Conservation (phyloP, 2,113 vertebrate genomes). For the Perca flavescens region DNA sequence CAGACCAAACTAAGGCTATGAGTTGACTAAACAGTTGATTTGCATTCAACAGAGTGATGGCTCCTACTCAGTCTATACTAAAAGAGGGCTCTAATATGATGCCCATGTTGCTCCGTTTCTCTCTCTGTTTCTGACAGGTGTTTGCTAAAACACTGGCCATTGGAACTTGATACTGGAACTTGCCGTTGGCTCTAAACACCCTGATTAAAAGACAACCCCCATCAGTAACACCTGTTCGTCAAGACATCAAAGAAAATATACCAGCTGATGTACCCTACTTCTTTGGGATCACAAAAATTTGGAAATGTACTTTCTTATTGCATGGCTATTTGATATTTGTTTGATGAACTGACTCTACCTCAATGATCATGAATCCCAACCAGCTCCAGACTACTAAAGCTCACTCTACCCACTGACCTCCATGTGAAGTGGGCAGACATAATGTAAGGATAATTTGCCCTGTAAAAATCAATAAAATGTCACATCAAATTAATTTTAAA, state of each 20-base stretch:
- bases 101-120: slow-evolving; percentile 8
- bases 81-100: background rate
- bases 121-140: background rate
- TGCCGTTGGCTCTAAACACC: background rate
- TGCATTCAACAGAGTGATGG: background rate
- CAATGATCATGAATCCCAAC: background rate
- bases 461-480: background rate
- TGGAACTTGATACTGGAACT: background rate
- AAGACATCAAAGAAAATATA: background rate
- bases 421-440: background rate
- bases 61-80: background rate
- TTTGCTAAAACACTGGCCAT: background rate
- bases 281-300: background rate
- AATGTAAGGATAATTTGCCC: background rate
- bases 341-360: background rate
- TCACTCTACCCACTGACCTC: background rate
- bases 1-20: background rate
- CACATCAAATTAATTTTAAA: background rate
- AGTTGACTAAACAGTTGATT: background rate
- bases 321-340: background rate
- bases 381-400: background rate
- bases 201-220: background rate
- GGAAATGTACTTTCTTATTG: background rate
- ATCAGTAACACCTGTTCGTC: slow-evolving; percentile 14
- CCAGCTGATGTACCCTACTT: no score